These are phyloP conservation scores for Dorcus parallelipipedus DNA, from an alignment of 2,888 invertebrate species.

Conservation along the genomic window DNA sequence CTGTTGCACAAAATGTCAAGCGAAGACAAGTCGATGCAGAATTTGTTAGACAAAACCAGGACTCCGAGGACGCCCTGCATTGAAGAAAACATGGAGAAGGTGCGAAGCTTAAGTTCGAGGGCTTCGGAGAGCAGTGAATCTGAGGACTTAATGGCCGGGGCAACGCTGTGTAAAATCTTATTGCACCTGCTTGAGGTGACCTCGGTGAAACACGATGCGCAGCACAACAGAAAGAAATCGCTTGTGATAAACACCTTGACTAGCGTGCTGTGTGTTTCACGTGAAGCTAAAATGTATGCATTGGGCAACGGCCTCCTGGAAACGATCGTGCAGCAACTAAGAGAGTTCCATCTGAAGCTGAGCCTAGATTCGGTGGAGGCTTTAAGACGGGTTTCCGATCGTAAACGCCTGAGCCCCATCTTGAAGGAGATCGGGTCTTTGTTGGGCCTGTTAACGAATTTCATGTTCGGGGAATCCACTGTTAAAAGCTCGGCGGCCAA, in stretches of 20 bases:
- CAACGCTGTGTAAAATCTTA: slow-evolving; percentile 50
- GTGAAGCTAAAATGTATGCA: slow-evolving; percentile 50
- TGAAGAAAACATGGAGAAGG: background rate
- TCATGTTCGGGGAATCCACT: slow-evolving; percentile 53
- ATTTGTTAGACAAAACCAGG: slow-evolving; percentile 36
- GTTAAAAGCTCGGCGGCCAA: slow-evolving; percentile 58
- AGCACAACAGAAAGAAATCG: slow-evolving; percentile 41
- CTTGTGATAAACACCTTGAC: slow-evolving; percentile 47
- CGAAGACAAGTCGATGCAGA: slow-evolving; percentile 30
- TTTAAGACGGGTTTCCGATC: slow-evolving; percentile 45
- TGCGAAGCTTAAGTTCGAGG: background rate
- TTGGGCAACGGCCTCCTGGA: slow-evolving; percentile 45
- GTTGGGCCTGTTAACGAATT: slow-evolving; percentile 57
- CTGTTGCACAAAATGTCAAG: slow-evolving; percentile 24
- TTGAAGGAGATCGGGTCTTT: slow-evolving; percentile 57
- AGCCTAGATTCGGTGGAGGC: slow-evolving; percentile 51
- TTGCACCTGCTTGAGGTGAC: slow-evolving; percentile 49
- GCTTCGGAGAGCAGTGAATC: background rate
- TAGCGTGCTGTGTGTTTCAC: slow-evolving; percentile 49
- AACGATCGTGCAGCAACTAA: slow-evolving; percentile 46
- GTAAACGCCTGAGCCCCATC: slow-evolving; percentile 49
- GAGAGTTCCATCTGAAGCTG: slow-evolving; percentile 49
- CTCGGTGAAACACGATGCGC: slow-evolving; percentile 35
- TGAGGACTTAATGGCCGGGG: slow-evolving; percentile 38
- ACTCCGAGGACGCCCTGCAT: slow-evolving; percentile 27